Conservation (phyloP, 1,140 invertebrate species). For the Scaptomyza montana region DNA sequence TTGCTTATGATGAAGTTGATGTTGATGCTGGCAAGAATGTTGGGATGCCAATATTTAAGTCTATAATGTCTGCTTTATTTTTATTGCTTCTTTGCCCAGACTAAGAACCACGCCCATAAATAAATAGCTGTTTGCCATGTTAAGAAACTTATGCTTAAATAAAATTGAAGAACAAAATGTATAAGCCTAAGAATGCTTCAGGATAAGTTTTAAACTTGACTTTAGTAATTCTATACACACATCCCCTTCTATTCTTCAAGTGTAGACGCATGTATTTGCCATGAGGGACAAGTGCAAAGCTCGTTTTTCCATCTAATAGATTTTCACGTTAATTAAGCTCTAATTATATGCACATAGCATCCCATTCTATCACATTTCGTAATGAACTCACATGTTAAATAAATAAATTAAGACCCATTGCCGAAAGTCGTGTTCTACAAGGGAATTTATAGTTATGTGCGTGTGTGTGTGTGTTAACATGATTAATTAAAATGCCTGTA, state of each 20-base stretch:
- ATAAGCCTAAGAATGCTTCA: too few relatives aligned
- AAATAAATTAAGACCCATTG: constrained; percentile 24
- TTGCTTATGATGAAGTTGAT: too few relatives aligned
- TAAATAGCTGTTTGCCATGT: too few relatives aligned
- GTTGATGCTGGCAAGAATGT: not conserved
- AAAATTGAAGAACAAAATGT: too few relatives aligned
- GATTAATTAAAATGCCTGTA: constrained; percentile 31
- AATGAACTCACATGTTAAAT: constrained; percentile 18
- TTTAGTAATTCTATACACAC: too few relatives aligned
- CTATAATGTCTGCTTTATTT: constrained; percentile 34
- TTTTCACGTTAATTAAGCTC: constrained; percentile 50
- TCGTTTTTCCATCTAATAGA: constrained; percentile 35
- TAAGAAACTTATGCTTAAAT: too few relatives aligned
- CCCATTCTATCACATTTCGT: constrained; percentile 14
- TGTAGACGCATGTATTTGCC: not conserved
- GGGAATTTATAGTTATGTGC: not conserved
- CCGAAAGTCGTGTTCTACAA: not conserved
- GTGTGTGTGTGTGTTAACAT: constrained; percentile 10
- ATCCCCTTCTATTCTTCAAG: not conserved
- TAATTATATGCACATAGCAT: constrained; percentile 35
- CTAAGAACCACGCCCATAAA: not conserved
- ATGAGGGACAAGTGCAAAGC: constrained; percentile 29
- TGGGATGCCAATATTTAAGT: not conserved
- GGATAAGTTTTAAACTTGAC: too few relatives aligned
- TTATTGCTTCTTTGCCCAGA: constrained; percentile 34